A percentile compares a stretch with the other conserved stretches of the same genome.
phyloP scores from a whole-genome alignment of 2,797 vertebrate genomes.

The Pangasius sanitwongsei region DNA sequence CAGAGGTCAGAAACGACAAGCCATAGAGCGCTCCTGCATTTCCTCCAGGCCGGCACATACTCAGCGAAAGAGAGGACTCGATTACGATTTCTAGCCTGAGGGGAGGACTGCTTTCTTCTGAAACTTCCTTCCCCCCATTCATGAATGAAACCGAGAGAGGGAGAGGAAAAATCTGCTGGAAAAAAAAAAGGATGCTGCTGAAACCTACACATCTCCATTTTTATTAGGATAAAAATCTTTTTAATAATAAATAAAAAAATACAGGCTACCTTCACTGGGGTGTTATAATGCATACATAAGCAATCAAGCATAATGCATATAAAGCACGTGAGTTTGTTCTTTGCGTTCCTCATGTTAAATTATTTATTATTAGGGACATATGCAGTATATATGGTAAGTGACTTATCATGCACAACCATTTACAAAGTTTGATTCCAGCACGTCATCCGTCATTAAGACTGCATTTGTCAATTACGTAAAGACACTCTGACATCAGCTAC shows the following conservation, averaged over 20 bases:
- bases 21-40: slow-evolving; percentile 8
- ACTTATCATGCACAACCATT: neutral
- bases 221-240: neutral
- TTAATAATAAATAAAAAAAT: neutral
- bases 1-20: neutral
- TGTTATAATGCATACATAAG: neutral
- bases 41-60: slow-evolving; percentile 27
- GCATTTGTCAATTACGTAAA: neutral
- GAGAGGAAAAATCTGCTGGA: neutral
- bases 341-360: neutral
- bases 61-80: slow-evolving; percentile 40
- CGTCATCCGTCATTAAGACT: neutral
- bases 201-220: neutral
- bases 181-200: neutral
- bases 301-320: too few relatives aligned
- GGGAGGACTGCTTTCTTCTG: slow-evolving; percentile 44
- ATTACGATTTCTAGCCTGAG: slow-evolving; percentile 49
- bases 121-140: slow-evolving; percentile 33
- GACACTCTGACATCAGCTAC: neutral
- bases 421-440: neutral
- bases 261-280: neutral
- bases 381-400: neutral
- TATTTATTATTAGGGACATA: neutral
- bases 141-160: neutral
- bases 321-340: neutral